Evolutionary conservation across 2,888 invertebrate species (phyloP).

Genomic region (Pherbina coryleti): DNA sequence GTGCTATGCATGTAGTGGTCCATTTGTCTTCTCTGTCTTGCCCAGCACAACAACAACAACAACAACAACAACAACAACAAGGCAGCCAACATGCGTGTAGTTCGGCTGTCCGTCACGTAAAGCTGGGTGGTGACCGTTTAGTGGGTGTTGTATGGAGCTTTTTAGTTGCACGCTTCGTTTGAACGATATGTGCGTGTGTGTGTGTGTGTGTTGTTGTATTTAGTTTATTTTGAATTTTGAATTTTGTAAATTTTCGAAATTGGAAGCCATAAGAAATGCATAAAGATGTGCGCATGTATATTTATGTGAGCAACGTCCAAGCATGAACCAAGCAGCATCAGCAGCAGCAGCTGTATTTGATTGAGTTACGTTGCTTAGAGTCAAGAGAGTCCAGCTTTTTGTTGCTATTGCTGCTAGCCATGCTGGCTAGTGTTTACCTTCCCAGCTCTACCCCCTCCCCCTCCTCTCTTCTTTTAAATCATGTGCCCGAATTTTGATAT

Average conservation of each 20-base stretch:
- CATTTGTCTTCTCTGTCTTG: conserved; percentile 6
- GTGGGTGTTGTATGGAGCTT: neutral
- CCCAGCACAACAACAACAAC: neutral
- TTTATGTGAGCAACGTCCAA: neutral
- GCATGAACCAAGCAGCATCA: neutral
- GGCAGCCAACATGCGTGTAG: neutral
- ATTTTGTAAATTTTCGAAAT: conserved; percentile 31
- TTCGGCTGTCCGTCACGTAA: neutral
- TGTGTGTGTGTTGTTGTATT: neutral
- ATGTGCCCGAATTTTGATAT: too few relatives aligned
- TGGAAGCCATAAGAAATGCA: conserved; percentile 5
- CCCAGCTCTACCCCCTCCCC: neutral
- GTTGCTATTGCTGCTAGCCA: neutral
- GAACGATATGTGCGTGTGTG: neutral
- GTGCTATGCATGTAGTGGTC: neutral
- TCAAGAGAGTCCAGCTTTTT: neutral
- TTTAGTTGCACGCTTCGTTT: neutral
- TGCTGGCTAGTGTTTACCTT: neutral
- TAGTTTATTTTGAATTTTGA: conserved; percentile 23
- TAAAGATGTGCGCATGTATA: conserved; percentile 33
- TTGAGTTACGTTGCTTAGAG: neutral
- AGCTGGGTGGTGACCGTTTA: neutral
- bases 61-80: neutral
- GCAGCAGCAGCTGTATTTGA: conserved; percentile 10
- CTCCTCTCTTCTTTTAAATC: neutral